Percentiles rank a stretch among this genome's conserved stretches.
Evolutionary conservation across 2,888 invertebrate genomes (phyloP).

Genomic region (Pachydiplax longipennis): DNA sequence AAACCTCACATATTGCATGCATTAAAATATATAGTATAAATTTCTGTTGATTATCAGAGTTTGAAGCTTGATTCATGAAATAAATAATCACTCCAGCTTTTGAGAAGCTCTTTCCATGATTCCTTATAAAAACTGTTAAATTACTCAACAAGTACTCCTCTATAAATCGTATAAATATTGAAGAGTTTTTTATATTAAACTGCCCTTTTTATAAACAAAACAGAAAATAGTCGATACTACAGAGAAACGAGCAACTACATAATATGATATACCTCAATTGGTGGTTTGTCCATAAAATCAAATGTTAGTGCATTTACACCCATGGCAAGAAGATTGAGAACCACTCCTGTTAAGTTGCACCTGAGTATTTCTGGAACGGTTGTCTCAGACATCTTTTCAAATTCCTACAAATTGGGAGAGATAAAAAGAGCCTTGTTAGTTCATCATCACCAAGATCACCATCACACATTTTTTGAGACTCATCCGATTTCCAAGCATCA

Average conservation of each 20-base stretch:
- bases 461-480: too few relatives aligned
- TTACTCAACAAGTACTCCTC: not conserved
- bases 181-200: not conserved
- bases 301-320: conserved; percentile 83
- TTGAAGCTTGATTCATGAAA: too few relatives aligned
- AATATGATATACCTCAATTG: conserved; percentile 65
- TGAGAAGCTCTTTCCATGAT: too few relatives aligned
- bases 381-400: conserved; percentile 73
- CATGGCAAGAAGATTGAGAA: conserved; percentile 83
- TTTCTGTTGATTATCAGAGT: too few relatives aligned
- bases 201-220: not conserved
- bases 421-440: too few relatives aligned
- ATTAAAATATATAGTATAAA: too few relatives aligned
- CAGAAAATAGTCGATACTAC: not conserved
- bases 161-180: not conserved
- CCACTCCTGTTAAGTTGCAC: conserved; percentile 74
- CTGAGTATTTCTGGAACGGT: conserved; percentile 88
- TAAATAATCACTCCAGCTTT: too few relatives aligned
- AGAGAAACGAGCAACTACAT: not conserved
- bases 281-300: conserved; percentile 90
- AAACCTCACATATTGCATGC: too few relatives aligned
- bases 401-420: conserved; percentile 63
- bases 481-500: too few relatives aligned
- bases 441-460: too few relatives aligned
- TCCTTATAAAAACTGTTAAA: too few relatives aligned